Percentiles rank a stretch among this genome's conserved stretches.
Evolutionary conservation across 2,797 vertebrate genomes (phyloP).

Genomic region (Bradypus variegatus): DNA sequence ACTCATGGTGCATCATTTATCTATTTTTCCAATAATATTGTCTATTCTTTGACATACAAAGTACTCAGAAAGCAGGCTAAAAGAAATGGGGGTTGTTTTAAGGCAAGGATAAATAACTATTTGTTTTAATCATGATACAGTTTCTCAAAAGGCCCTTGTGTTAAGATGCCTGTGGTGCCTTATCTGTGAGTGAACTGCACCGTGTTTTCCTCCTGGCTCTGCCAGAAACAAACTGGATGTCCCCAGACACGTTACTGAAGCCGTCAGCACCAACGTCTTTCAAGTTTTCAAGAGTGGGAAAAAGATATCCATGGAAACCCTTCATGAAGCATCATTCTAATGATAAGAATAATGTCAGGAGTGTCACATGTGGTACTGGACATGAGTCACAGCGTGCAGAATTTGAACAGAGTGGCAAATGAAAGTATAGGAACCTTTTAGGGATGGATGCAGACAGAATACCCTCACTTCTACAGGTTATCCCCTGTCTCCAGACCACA

Average conservation of each 20-base stretch:
- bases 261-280: background rate
- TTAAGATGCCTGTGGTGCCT: background rate
- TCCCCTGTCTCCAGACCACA: background rate
- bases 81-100: background rate
- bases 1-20: background rate
- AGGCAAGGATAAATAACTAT: background rate
- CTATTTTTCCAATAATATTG: background rate
- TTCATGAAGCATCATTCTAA: background rate
- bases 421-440: background rate
- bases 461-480: background rate
- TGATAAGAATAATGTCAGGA: background rate
- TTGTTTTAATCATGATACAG: background rate
- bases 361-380: background rate
- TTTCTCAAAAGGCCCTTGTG: background rate
- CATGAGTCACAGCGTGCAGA: background rate
- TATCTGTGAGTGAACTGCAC: background rate
- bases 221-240: background rate
- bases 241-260: background rate
- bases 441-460: background rate
- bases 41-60: background rate
- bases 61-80: background rate
- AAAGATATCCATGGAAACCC: background rate
- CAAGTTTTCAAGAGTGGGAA: background rate
- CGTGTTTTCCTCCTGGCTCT: background rate
- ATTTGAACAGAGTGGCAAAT: background rate